These are phyloP conservation scores for Stichodactyla helianthus DNA, from an alignment of 64 coral and sea anemone species.

Conservation along the genomic window DNA sequence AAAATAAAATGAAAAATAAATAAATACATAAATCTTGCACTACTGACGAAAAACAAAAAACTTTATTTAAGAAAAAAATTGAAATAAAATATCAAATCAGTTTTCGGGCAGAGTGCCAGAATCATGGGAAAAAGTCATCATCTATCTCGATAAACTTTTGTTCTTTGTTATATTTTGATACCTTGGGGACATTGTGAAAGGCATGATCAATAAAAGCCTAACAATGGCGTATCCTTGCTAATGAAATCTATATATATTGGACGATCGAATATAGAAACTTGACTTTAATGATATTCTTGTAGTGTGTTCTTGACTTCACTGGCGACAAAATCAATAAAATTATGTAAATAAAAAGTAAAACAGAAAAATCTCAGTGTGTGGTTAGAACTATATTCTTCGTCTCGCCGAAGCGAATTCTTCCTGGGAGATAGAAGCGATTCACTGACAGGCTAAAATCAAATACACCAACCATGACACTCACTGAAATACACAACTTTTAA, in stretches of 20 bases:
- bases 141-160: neutral
- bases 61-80: too few relatives aligned
- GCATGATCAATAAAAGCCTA: neutral
- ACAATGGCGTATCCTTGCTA: neutral
- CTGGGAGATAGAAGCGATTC: too few relatives aligned
- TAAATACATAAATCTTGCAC: too few relatives aligned
- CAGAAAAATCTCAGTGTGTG: neutral
- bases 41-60: too few relatives aligned
- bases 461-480: neutral
- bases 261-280: slow-evolving; percentile 2
- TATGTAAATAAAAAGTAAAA: neutral
- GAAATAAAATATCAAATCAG: too few relatives aligned
- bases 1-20: too few relatives aligned
- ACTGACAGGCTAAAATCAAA: neutral
- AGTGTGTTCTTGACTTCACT: neutral
- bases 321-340: slow-evolving; percentile 6
- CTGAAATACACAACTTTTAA: neutral
- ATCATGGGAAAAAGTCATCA: neutral
- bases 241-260: slow-evolving; percentile 1
- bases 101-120: neutral
- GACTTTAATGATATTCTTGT: neutral
- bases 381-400: too few relatives aligned
- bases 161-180: neutral
- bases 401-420: too few relatives aligned
- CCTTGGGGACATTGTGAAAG: neutral